Evolutionary conservation across 2,888 invertebrate genomes (phyloP).

Genomic region (Corythucha ciliata): DNA sequence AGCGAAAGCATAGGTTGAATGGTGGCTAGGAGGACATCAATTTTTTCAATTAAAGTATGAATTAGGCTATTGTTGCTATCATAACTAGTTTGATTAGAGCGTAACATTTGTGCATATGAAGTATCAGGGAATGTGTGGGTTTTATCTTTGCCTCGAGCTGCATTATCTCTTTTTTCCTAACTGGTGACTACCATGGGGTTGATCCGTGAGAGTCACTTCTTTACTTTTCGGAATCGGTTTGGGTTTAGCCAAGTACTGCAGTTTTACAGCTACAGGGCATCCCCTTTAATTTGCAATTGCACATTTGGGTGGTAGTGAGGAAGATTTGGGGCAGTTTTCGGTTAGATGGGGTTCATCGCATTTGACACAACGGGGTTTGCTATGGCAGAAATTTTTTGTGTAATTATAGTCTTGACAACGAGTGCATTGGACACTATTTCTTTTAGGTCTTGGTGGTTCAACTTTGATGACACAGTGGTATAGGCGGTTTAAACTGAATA

Average conservation of each 20-base stretch:
- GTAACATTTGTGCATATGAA: too few species aligned
- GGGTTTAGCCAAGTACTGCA: slow-evolving; percentile 2
- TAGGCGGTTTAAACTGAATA: slow-evolving; percentile 2
- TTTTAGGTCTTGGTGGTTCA: not conserved
- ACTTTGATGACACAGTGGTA: slow-evolving; percentile 8
- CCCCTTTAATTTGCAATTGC: not conserved
- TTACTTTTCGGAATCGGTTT: too few species aligned
- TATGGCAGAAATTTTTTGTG: slow-evolving; percentile 9
- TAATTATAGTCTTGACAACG: slow-evolving; percentile 10
- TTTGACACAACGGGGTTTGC: slow-evolving; percentile 1
- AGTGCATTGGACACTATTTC: slow-evolving; percentile 1
- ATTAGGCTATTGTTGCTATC: not conserved
- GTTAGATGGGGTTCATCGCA: slow-evolving; percentile 6
- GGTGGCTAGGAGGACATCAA: slow-evolving; percentile 3
- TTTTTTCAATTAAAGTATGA: not conserved
- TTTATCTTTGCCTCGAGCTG: too few species aligned
- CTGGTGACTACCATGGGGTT: too few species aligned
- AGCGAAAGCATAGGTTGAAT: not conserved
- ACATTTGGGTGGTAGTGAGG: not conserved
- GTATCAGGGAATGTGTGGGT: too few species aligned
- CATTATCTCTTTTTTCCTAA: too few species aligned
- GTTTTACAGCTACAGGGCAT: slow-evolving; percentile 8
- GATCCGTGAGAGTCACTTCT: too few species aligned
- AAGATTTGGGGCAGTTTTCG: not conserved
- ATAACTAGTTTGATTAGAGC: too few species aligned